Evolutionary conservation across 2,113 vertebrate genomes (phyloP), one percentile per base, ranked within the genome.

Genomic region (Dasypus novemcinctus): DNA sequence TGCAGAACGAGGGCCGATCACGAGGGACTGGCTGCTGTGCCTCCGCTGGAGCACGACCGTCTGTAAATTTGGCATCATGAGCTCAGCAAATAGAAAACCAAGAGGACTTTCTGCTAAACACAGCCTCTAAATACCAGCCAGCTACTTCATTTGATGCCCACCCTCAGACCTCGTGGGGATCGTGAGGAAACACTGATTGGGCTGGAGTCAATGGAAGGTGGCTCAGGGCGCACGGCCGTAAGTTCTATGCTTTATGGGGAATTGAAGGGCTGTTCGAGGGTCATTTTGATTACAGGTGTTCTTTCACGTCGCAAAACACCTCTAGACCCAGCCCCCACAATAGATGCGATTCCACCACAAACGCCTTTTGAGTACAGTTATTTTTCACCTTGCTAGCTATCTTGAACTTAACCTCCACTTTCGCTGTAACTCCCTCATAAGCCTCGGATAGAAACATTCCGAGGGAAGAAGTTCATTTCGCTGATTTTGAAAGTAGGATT

Each of bases 381-480:
- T 43, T 63, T 76, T 57, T 64, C 15, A 7, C 12, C 74, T 84
- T 7, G 14, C 0, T 2, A 82, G 13, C 2, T 21, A 4, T 49
- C 92, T 64, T 23, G 74, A 86, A 72, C 13, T 87, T n/a, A 38
- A 5, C 25, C 9, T 84, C 36, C n/a, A 9, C 1, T 1, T 20
- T 3, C 49, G 61, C 59, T 27, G 7, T 10, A 8, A 17, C 52
- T 43, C 38, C 2, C 2, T 25, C 0, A 0, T 0, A 52, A 76
- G 46, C 27, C 0, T 31, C 68, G 21, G 36, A 69, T 1, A 41
- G 75, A 13, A n/a, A 46, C 2, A 10, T 29, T 63, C 57, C 41
- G 33, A 20, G 85, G 71, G 69, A 31, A 90, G 21, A 27, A 43
- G 21, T 13, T 41, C 54, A 17, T 21, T 61, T 23, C 11, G 2